Evolutionary conservation across 2,888 invertebrate genomes (phyloP), one percentile per base, ranked within the genome.

Genomic region (Piscicola geometra): DNA sequence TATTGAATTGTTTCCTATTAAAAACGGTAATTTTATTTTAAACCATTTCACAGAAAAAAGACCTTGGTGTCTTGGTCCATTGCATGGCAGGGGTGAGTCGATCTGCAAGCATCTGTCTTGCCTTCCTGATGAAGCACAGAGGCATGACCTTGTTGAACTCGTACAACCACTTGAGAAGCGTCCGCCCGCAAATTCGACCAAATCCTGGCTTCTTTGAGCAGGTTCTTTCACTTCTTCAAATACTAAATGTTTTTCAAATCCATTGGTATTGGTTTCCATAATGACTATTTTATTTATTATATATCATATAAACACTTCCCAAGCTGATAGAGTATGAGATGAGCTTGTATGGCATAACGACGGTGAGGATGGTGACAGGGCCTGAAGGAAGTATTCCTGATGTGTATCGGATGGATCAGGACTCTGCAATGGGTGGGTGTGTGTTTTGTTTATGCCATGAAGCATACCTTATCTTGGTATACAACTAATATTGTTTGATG

Each of bases 81-180:
- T 95, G 94, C 83, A 92, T 94, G 1, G 94, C 94, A 0, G 94
- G 94, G 0, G 92, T 94, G 3, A 92, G 92, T 80, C 88, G 95
- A 75, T 93, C 93, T 0, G 92, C 93, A 18, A 89, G 91, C 0
- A 88, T 94, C 0, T 92, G 92, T 83, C 87, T 94, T 80, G 94
- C 92, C 21, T 94, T 94, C 85, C 88, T 95, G 56, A 90, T 94
- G 87, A 94, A 93, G 85, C 90, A 93, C 87, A 89, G 90, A 79
- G 88, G 89, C 78, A 90, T 93, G 89, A 89, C 89, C 9, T 88
- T 95, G 21, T 88, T 90, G 3, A 90, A 91, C 79, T 92, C 94
- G 2, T 94, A 92, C 85, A 88, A 89, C 74, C 90, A 91, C 83
- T 89, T 93, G 77, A 91, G 92, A 83, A 81, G 88, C 71, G 87